Percentiles rank a stretch among this genome's conserved stretches.
These are phyloP conservation scores for Limenitis camilla DNA, from an alignment of 2,888 invertebrate genomes.

Conservation along the genomic window DNA sequence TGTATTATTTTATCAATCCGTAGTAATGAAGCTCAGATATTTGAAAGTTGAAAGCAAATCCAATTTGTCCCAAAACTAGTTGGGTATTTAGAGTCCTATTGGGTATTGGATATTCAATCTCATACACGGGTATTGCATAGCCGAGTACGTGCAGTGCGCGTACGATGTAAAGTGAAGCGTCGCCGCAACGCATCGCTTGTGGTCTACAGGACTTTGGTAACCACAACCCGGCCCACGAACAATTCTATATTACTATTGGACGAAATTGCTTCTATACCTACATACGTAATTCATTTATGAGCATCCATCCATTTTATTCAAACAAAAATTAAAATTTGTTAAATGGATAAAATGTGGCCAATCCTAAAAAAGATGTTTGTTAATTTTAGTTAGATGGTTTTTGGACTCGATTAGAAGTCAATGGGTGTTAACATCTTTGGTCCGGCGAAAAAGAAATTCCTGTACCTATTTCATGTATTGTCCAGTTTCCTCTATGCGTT, in stretches of 20 bases:
- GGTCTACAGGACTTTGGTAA: conserved; percentile 43
- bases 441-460: too few relatives aligned
- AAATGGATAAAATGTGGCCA: too few relatives aligned
- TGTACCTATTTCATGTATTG: too few relatives aligned
- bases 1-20: too few relatives aligned
- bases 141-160: conserved; percentile 16
- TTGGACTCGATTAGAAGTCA: too few relatives aligned
- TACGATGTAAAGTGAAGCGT: conserved; percentile 21
- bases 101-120: conserved; percentile 11
- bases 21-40: not conserved
- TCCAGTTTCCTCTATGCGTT: too few relatives aligned
- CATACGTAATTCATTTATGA: too few relatives aligned
- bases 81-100: conserved; percentile 8
- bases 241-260: conserved; percentile 23
- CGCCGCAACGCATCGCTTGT: conserved; percentile 43
- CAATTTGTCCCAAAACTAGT: conserved; percentile 6
- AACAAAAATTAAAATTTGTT: too few relatives aligned
- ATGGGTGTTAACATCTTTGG: too few relatives aligned
- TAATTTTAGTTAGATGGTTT: too few relatives aligned
- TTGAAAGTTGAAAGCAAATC: not conserved
- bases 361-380: too few relatives aligned
- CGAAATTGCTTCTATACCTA: not conserved
- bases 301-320: too few relatives aligned
- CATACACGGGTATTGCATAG: conserved; percentile 10
- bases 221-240: conserved; percentile 38